phyloP scores from a whole-genome alignment of 2,113 vertebrate species.

The Helogale parvula region DNA sequence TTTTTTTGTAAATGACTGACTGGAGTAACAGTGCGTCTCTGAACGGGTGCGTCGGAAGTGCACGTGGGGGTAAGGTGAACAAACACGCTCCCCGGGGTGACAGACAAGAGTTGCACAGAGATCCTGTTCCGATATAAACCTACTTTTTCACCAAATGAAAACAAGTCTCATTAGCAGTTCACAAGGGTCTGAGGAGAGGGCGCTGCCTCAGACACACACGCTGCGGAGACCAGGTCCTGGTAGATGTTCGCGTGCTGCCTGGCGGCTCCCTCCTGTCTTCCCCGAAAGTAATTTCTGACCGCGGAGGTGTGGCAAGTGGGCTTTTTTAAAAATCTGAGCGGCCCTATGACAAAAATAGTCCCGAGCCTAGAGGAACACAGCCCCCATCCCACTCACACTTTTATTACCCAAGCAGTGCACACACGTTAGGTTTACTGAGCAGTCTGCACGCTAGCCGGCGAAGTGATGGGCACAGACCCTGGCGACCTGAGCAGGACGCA shows the following conservation, averaged over 20 bases:
- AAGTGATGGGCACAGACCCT: neutral
- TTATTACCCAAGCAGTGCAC: no score
- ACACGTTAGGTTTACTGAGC: rapidly evolving
- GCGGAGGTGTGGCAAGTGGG: neutral
- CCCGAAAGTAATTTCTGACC: neutral
- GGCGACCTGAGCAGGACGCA: neutral
- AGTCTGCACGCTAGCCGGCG: rapidly evolving
- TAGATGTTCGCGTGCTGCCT: neutral
- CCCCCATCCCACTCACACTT: neutral
- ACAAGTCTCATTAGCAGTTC: neutral
- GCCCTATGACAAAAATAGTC: rapidly evolving
- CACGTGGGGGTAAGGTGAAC: rapidly evolving
- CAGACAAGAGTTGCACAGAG: rapidly evolving
- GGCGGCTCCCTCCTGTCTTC: neutral
- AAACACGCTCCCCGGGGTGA: neutral
- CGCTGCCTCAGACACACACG: no score
- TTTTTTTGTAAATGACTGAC: neutral
- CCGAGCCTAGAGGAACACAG: neutral
- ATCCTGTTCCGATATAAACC: neutral
- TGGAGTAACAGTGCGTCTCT: rapidly evolving
- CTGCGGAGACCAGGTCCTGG: no score
- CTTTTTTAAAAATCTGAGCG: neutral
- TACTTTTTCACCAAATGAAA: neutral
- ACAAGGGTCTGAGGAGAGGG: neutral
- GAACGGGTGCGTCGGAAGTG: no score